phyloP scores from a whole-genome alignment of 2,888 invertebrate genomes.

The Drosophila melanosoma region DNA sequence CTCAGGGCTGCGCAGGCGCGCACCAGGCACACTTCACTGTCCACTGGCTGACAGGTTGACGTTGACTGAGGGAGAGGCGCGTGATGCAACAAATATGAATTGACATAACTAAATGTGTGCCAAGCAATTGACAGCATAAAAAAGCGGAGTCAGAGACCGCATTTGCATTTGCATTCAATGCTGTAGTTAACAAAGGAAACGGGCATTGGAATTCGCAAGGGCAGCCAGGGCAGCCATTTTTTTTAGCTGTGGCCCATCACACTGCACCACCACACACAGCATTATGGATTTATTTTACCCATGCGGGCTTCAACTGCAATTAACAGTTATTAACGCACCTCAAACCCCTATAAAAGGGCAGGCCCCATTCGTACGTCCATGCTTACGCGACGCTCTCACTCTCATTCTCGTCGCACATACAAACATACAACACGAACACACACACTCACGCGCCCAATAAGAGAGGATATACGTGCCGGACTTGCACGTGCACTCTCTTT shows the following conservation, averaged over 20 bases:
- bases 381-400: constrained; percentile 36
- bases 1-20: constrained; percentile 54
- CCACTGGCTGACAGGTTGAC: constrained; percentile 30
- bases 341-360: constrained; percentile 44
- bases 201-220: constrained; percentile 37
- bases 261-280: background rate
- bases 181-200: constrained; percentile 29
- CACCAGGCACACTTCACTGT: constrained; percentile 11
- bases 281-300: constrained; percentile 13
- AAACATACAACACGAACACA: constrained; percentile 15
- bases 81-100: constrained; percentile 57
- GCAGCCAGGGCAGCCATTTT: constrained; percentile 3
- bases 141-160: constrained; percentile 30
- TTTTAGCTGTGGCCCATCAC: constrained; percentile 2
- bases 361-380: constrained; percentile 38
- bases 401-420: constrained; percentile 28
- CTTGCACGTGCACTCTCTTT: constrained; percentile 64
- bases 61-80: constrained; percentile 44
- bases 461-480: constrained; percentile 18
- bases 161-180: constrained; percentile 28
- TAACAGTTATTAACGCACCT: constrained; percentile 21
- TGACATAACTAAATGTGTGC: constrained; percentile 58
- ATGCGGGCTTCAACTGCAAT: constrained; percentile 25
- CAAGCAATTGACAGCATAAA: constrained; percentile 49
- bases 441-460: constrained; percentile 9